Evolutionary conservation across 2,888 invertebrate genomes (phyloP), one percentile per base, ranked within the genome.

Genomic region (Cephus pulcher): DNA sequence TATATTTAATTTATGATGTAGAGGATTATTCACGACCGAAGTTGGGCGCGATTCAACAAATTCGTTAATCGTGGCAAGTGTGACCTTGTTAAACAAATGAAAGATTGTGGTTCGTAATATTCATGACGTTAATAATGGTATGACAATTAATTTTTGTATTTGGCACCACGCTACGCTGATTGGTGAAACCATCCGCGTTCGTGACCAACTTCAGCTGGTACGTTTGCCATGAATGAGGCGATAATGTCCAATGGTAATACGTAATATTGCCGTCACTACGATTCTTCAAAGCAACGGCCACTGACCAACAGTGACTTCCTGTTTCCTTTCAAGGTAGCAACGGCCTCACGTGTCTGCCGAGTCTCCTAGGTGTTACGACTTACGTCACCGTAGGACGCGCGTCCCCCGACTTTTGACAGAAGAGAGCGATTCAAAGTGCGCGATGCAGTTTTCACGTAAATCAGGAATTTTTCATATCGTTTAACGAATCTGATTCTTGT

Each of bases 241-340:
- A 56, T 23, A 56, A 56, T 9, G 6, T 6, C 23, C 56, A 23
- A 56, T 56, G 23, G 9, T 9, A 56, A 56, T 56, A 9, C 56
- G 56, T 56, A 23, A 56, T 9, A 56, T 40, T 56, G 40, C 12
- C 35, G n/a, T 12, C 73, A 56, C 71, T 76, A 34, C 34, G 71
- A 73, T 23, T 23, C 73, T 34, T 34, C 15, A 23, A 73, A 33
- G 73, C 73, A 23, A 73, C 23, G 23, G 34, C 23, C 73, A 56
- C 23, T 56, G 56, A 23, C 56, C 56, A 56, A 56, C 23, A 56
- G 56, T 56, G 56, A 56, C 56, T 23, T 56, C 56, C 71, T 71
- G 71, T 71, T 71, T 71, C 71, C 71, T 71, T 71, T 71, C 33
- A 32, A 71, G 71, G 71, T 34, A 71, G 71, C 71, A 71, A 71